A percentile compares a stretch with the other conserved stretches of the same genome.
phyloP scores from a whole-genome alignment of 2,797 vertebrate species.

The Crotalus adamanteus region DNA sequence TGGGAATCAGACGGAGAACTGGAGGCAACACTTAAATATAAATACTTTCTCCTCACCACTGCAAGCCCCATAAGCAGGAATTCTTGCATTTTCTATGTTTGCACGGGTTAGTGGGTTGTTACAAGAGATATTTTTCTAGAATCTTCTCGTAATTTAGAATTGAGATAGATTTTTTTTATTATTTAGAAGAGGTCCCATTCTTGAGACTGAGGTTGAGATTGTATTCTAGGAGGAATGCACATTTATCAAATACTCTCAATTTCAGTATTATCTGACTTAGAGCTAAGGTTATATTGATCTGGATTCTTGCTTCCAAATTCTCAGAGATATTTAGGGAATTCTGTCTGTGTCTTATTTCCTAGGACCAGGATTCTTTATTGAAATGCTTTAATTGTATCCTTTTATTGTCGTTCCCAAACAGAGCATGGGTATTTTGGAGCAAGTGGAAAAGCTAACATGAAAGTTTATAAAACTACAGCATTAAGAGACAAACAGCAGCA shows the following conservation, averaged over 20 bases:
- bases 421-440: background rate
- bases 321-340: background rate
- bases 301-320: background rate
- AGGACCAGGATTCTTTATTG: background rate
- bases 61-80: background rate
- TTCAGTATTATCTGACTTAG: background rate
- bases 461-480: background rate
- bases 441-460: background rate
- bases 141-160: background rate
- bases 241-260: background rate
- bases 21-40: background rate
- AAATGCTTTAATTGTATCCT: background rate
- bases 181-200: background rate
- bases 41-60: background rate
- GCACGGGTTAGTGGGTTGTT: background rate
- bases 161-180: background rate
- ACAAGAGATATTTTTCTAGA: background rate
- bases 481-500: background rate
- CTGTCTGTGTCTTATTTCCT: background rate
- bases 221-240: background rate
- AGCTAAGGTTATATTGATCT: background rate
- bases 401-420: background rate
- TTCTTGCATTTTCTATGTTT: background rate
- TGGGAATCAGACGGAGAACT: background rate
- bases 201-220: background rate